Evolutionary conservation across 2,888 invertebrate species (phyloP), one percentile per base, ranked within the genome.

Genomic region (Cheiracanthium punctorium): DNA sequence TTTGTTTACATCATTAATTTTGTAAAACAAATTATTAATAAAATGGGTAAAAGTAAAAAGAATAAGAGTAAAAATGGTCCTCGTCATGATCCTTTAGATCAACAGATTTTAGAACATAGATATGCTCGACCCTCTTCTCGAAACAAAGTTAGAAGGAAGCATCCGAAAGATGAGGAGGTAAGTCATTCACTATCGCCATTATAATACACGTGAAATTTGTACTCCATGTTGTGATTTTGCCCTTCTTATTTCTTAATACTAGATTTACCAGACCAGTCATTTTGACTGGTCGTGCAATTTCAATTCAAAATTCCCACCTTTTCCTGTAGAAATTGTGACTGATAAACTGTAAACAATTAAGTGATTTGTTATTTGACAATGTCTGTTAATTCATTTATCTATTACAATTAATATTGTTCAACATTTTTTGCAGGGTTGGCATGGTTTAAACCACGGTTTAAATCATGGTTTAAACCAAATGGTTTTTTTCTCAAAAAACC

Each of bases 1-100:
- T 48, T 5, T 29, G 8, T 32, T n/a, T 77, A 30, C 12, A 17
- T 65, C 17, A 32, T 69, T 29, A 12, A n/a, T 30, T 69, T 29
- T 24, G 24, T 28, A 28, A 64, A 10, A 28, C 20, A 28, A 28
- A 64, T 14, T 32, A 58, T 48, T 30, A 41, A 33, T 73, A 65
- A 76, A 70, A 96, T 96, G 96, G 96, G 96, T 0, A 96, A 96
- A 93, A 93, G 93, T 24, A 95, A 95, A 91, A 95, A 94, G 91
- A 90, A 94, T 14, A 95, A 95, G 91, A 93, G 94, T 0, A 94
- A 94, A 0, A 94, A 91, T 77, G 87, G 89, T 20, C 88, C 88
- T 30, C 89, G 90, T 89, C 94, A 93, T 90, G 91, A 94, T 58
- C 93, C 94, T 1, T 92, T 97, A 79, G 95, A 95, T 28, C 94